Percentiles rank a stretch among this genome's conserved stretches.
These are phyloP conservation scores for Electrophaes corylata DNA, from an alignment of 2,888 invertebrate genomes.

Conservation along the genomic window DNA sequence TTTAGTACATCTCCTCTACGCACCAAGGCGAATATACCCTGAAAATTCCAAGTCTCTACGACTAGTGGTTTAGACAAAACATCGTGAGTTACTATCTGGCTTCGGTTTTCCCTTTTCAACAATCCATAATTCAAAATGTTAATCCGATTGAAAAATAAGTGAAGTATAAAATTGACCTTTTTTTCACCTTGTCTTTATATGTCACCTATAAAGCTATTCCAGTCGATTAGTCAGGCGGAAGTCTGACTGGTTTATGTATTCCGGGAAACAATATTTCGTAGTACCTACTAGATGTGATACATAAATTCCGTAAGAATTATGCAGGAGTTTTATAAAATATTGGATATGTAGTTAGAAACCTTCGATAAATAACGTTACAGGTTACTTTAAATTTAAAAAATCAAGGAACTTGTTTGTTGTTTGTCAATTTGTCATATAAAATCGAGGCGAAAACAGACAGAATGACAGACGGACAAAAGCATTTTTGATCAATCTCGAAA, in stretches of 20 bases:
- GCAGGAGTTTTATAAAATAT: too few species aligned
- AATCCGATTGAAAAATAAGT: conserved; percentile 13
- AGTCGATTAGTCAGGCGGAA: conserved; percentile 41
- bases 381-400: too few species aligned
- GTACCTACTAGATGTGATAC: neutral
- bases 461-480: too few species aligned
- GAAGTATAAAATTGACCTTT: conserved; percentile 16
- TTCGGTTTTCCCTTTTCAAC: neutral
- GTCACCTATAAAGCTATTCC: conserved; percentile 34
- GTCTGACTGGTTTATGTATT: conserved; percentile 23
- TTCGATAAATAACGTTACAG: too few species aligned
- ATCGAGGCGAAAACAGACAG: too few species aligned
- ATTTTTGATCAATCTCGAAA: too few species aligned
- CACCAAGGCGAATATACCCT: too few species aligned
- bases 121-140: conserved; percentile 1
- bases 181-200: conserved; percentile 28
- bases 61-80: neutral
- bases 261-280: conserved; percentile 6
- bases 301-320: neutral
- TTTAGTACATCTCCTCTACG: too few species aligned
- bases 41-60: too few species aligned
- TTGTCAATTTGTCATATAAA: too few species aligned
- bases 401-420: too few species aligned
- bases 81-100: neutral
- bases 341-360: too few species aligned